These are phyloP conservation scores for Harpegnathos saltator DNA, from an alignment of 1,140 invertebrate species.

Conservation along the genomic window DNA sequence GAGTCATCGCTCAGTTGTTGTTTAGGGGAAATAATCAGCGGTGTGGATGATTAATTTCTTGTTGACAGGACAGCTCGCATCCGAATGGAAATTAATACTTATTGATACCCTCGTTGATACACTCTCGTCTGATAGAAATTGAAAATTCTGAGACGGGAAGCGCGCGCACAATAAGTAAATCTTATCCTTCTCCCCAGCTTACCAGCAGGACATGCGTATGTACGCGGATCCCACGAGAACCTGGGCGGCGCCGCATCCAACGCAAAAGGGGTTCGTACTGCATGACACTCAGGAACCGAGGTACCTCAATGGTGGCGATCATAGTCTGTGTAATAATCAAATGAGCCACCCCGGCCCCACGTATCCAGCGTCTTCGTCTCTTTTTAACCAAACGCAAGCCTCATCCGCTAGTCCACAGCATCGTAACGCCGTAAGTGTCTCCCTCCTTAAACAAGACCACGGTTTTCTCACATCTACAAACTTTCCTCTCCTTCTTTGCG, in stretches of 20 bases:
- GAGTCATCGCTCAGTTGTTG: neutral
- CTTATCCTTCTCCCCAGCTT: conserved; percentile 72
- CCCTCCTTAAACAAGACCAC: too few relatives aligned
- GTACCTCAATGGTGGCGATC: conserved; percentile 85
- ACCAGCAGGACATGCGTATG: conserved; percentile 82
- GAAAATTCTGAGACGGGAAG: neutral
- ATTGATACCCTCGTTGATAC: too few relatives aligned
- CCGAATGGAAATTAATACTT: neutral
- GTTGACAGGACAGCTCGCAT: neutral
- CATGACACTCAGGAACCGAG: conserved; percentile 84
- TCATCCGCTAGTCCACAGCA: conserved; percentile 85
- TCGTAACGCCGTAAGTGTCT: conserved; percentile 83
- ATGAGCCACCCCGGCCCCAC: conserved; percentile 82
- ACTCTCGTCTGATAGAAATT: neutral
- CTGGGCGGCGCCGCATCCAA: conserved; percentile 80
- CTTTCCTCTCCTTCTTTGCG: neutral
- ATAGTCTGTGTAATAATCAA: conserved; percentile 85
- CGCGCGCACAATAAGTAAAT: too few relatives aligned
- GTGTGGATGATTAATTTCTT: neutral
- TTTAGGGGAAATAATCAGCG: neutral
- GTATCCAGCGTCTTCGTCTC: conserved; percentile 81
- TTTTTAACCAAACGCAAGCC: conserved; percentile 85
- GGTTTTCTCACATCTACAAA: neutral
- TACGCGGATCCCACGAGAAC: conserved; percentile 83
- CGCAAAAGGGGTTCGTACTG: conserved; percentile 84